A percentile compares a stretch with the other conserved stretches of the same genome.
phyloP scores from a whole-genome alignment of 2,797 vertebrate species.

The Alectoris magna region DNA sequence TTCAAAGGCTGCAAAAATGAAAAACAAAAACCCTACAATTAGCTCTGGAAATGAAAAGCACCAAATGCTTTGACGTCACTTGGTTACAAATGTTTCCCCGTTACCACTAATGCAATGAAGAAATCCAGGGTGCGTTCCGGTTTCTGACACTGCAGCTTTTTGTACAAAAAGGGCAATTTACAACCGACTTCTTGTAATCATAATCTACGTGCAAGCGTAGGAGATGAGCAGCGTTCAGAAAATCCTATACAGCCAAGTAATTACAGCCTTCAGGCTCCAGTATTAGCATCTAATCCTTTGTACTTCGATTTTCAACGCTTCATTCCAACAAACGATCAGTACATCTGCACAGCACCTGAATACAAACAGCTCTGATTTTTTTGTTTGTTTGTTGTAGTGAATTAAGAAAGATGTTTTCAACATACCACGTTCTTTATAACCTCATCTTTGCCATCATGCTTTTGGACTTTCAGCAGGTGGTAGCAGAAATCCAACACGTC shows the following conservation, averaged over 20 bases:
- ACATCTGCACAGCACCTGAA: rapidly evolving
- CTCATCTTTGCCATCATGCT: constrained; percentile 97
- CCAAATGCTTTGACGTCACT: not conserved
- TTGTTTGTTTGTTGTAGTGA: rapidly evolving
- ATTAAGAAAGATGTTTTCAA: not conserved
- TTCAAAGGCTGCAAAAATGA: constrained; percentile 87
- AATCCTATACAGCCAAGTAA: not conserved
- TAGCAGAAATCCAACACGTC: constrained; percentile 98
- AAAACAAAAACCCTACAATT: not conserved
- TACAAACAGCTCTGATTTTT: not conserved
- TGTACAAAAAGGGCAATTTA: not conserved
- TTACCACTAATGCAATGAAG: not conserved
- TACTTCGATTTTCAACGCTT: not conserved
- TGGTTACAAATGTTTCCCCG: not conserved
- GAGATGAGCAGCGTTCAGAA: not conserved
- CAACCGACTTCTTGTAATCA: not conserved
- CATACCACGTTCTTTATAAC: constrained; percentile 98
- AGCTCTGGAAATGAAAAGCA: not conserved
- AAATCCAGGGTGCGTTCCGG: not conserved
- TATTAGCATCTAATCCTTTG: not conserved
- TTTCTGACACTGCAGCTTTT: not conserved
- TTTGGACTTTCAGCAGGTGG: constrained; percentile 97
- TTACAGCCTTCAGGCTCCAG: not conserved
- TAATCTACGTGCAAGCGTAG: not conserved
- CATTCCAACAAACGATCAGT: not conserved